phyloP scores from a whole-genome alignment of 2,113 vertebrate species.

The Oreochromis aureus region DNA sequence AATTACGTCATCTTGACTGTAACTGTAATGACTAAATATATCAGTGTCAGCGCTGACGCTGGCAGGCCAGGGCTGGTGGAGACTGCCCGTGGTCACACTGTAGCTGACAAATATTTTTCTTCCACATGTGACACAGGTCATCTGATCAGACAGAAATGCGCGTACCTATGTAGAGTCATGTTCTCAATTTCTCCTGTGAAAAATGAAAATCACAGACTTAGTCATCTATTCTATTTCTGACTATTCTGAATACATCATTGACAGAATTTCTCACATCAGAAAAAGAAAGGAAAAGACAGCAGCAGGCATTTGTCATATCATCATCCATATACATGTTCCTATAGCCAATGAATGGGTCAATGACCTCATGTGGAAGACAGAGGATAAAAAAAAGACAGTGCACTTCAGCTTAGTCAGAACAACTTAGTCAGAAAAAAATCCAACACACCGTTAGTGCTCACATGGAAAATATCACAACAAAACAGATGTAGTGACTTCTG shows the following conservation, averaged over 20 bases:
- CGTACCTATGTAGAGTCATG: background rate
- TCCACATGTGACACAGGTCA: background rate
- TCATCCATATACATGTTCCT: background rate
- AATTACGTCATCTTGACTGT: constrained; percentile 5
- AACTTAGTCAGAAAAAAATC: background rate
- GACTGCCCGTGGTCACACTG: background rate
- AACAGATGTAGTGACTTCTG: background rate
- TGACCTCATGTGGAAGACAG: background rate
- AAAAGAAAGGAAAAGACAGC: background rate
- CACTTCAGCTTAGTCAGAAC: background rate
- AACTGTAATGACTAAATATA: constrained; percentile 25
- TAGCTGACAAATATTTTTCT: background rate
- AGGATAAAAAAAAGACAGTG: background rate
- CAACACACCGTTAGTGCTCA: background rate
- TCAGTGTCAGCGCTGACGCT: background rate
- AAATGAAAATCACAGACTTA: background rate
- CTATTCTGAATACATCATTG: background rate
- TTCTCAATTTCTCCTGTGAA: background rate
- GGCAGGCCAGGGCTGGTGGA: background rate
- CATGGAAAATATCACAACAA: background rate
- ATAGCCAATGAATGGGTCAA: background rate
- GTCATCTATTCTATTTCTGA: background rate
- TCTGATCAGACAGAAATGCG: background rate
- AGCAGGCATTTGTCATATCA: background rate
- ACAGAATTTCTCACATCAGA: background rate